phyloP scores from a whole-genome alignment of 2,888 invertebrate genomes.

The Catocala nupta region DNA sequence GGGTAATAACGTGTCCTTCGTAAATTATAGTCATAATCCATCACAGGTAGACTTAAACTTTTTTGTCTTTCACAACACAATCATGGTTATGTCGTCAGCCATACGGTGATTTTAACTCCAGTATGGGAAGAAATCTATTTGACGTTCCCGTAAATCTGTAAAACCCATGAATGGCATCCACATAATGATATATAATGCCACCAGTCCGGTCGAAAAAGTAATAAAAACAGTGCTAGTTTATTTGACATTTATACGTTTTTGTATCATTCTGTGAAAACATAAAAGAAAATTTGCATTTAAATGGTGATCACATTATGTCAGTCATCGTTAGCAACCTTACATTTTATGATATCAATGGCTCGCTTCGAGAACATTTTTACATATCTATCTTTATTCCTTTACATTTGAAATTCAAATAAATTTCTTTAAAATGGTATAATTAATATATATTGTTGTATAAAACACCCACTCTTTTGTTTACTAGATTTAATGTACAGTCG shows the following conservation, averaged over 20 bases:
- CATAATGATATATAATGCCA: constrained; percentile 14
- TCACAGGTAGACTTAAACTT: constrained; percentile 3
- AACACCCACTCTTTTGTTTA: background rate
- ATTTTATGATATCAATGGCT: constrained; percentile 36
- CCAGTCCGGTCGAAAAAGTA: constrained; percentile 9
- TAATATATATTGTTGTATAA: background rate
- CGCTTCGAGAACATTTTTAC: constrained; percentile 18
- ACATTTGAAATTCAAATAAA: constrained; percentile 14
- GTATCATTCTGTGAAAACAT: constrained; percentile 30
- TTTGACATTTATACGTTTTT: constrained; percentile 38
- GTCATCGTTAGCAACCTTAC: constrained; percentile 30
- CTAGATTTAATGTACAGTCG: background rate
- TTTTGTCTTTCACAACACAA: constrained; percentile 1
- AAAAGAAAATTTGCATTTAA: constrained; percentile 42
- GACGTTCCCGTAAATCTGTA: constrained; percentile 13
- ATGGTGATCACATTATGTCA: constrained; percentile 42
- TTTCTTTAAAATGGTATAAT: constrained; percentile 11
- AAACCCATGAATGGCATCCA: constrained; percentile 11
- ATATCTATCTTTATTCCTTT: constrained; percentile 14
- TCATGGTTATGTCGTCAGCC: background rate
- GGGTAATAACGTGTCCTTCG: background rate
- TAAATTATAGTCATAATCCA: constrained; percentile 1
- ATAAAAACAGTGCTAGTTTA: constrained; percentile 42
- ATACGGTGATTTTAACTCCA: constrained; percentile 1
- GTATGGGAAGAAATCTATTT: constrained; percentile 3